Evolutionary conservation across 2,888 invertebrate species (phyloP).

Genomic region (Cheilosia pagana): DNA sequence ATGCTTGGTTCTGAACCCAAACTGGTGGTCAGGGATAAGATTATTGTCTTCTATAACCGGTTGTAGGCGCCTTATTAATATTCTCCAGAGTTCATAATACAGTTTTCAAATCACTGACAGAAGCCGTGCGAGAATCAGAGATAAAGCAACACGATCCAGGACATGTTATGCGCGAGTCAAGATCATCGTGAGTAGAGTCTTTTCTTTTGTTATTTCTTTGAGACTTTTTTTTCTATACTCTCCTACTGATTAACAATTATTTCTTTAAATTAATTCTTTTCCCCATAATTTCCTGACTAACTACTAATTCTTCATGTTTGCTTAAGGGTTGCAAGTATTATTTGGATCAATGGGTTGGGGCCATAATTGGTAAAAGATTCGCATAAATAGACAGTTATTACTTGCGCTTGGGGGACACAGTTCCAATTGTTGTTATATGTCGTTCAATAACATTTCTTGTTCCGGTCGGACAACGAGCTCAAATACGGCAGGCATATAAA

Average conservation of each 20-base stretch:
- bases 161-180: slow-evolving; percentile 88
- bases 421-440: too few relatives aligned
- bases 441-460: too few relatives aligned
- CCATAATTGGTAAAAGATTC: too few relatives aligned
- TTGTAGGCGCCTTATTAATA: too few relatives aligned
- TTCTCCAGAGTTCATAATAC: slow-evolving; percentile 93
- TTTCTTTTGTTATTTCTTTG: slow-evolving; percentile 23
- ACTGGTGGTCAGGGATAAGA: too few relatives aligned
- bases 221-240: slow-evolving; percentile 15
- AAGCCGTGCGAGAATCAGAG: slow-evolving; percentile 96
- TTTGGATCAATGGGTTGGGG: background rate
- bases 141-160: slow-evolving; percentile 93
- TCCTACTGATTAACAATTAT: slow-evolving; percentile 15
- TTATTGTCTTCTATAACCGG: too few relatives aligned
- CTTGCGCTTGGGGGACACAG: too few relatives aligned
- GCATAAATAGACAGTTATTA: too few relatives aligned
- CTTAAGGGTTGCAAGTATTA: slow-evolving; percentile 47
- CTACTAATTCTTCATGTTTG: slow-evolving; percentile 25
- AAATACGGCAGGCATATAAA: too few relatives aligned
- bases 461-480: too few relatives aligned
- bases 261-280: slow-evolving; percentile 13
- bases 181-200: slow-evolving; percentile 89
- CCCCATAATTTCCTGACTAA: slow-evolving; percentile 26
- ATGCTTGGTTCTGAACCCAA: too few relatives aligned
- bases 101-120: slow-evolving; percentile 93